Evolutionary conservation across 1,140 invertebrate species (phyloP).

Genomic region (Himalopsyche phryganea): DNA sequence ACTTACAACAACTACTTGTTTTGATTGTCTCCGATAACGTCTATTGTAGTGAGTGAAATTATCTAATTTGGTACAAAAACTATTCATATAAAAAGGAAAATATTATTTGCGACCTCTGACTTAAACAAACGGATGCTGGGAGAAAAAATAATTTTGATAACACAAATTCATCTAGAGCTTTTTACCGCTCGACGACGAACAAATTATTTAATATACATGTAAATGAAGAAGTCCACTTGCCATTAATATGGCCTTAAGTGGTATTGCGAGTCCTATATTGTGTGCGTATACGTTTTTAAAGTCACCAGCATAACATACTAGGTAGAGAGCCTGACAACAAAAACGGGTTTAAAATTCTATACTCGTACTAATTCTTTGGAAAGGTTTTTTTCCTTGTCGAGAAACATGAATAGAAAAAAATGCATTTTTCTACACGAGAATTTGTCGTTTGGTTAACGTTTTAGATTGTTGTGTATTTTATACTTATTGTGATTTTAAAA

Average conservation of each 20-base stretch:
- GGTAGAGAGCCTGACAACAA: conserved; percentile 11
- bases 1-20: too few relatives aligned
- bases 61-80: too few relatives aligned
- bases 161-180: neutral
- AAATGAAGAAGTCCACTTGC: neutral
- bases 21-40: too few relatives aligned
- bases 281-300: conserved; percentile 11
- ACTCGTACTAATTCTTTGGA: conserved; percentile 20
- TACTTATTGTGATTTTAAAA: too few relatives aligned
- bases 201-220: too few relatives aligned
- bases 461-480: too few relatives aligned
- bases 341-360: conserved; percentile 25
- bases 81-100: too few relatives aligned
- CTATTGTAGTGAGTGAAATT: too few relatives aligned
- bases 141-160: conserved; percentile 8
- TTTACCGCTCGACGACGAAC: too few relatives aligned
- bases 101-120: neutral
- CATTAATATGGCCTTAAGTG: neutral
- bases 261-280: neutral
- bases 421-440: conserved; percentile 24
- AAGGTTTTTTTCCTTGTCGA: conserved; percentile 9
- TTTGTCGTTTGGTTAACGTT: conserved; percentile 8
- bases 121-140: conserved; percentile 25
- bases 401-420: conserved; percentile 17
- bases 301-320: conserved; percentile 16